Evolutionary conservation across 2,797 vertebrate species (phyloP).

Genomic region (Centroberyx gerrardi): DNA sequence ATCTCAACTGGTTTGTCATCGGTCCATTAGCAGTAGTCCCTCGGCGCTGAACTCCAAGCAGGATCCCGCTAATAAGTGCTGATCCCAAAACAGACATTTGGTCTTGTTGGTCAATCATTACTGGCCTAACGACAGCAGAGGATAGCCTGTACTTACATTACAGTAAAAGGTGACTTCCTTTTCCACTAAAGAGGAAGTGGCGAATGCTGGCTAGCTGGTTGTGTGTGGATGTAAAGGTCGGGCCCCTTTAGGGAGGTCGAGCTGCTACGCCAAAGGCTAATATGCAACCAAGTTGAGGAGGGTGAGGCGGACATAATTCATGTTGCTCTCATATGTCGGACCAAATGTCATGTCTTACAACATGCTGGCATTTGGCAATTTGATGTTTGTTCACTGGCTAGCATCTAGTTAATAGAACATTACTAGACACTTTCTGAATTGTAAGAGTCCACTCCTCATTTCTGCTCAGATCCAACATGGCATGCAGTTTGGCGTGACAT

Average conservation of each 20-base stretch:
- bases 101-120: slow-evolving; percentile 13
- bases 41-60: slow-evolving; percentile 1
- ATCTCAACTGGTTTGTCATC: slow-evolving; percentile 20
- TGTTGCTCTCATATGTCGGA: background rate
- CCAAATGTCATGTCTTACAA: slow-evolving; percentile 19
- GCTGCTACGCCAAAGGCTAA: slow-evolving; percentile 13
- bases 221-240: slow-evolving; percentile 50
- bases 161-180: slow-evolving; percentile 57
- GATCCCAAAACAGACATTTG: slow-evolving; percentile 36
- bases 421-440: too few species aligned
- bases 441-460: background rate
- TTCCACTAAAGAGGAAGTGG: slow-evolving; percentile 46
- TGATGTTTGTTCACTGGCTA: background rate
- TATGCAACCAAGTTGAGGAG: too few species aligned
- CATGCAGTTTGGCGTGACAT: background rate
- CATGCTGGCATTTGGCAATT: background rate
- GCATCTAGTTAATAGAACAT: too few species aligned
- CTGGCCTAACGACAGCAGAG: slow-evolving; percentile 12
- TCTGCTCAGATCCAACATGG: background rate
- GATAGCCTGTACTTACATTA: background rate
- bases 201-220: slow-evolving; percentile 23
- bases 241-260: slow-evolving; percentile 19
- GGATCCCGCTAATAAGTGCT: slow-evolving; percentile 26
- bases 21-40: background rate
- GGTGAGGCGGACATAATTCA: too few species aligned